Base-by-base conservation (phyloP, 2,797 vertebrate species). In the Enteromius radiatus region DNA sequence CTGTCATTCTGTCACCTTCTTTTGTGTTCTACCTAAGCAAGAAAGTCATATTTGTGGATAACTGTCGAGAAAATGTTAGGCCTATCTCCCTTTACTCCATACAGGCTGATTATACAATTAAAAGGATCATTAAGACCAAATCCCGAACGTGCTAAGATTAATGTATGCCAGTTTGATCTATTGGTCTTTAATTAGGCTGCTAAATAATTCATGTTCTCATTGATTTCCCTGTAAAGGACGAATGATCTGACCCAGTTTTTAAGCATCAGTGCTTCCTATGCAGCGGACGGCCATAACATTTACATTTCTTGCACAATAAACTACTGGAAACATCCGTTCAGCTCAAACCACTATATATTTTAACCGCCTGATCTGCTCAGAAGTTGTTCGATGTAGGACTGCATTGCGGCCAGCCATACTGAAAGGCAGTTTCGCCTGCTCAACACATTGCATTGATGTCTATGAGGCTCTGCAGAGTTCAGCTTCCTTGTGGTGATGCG, bases 181-280 rank as follows among this genome's bases (percentile, higher is more conserved):
- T 88, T 83, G 68, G 82, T 87, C 88, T 89, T 84, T 26, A 89
- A 86, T 91, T 86, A 38, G 79, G 64, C 23, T 84, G 73, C 41
- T 93, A 47, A 91, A 93, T 92, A 86, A 92, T 93, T 90, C 33
- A 92, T 65, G 69, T 64, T 80, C 64, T 59, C 70, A 76, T 76
- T 83, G 84, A 84, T 73, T 84, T 85, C 83, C 78, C 85, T 86
- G 64, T 83, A 63, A 49, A 82, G 79, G 26, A 63, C 33, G 21
- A 43, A 65, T 69, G 54, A 73, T 26, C 70, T 86, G 86, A 87
- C 85, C 86, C 78, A 83, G 75, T 90, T 89, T 77, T 4, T 73
- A 63, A 61, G 41, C 52, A 75, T 75, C 47, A 28, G 21, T 23
- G n/a, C 19, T 38, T 67, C 17, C 11, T 23, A 36, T 52, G 64